Percentiles rank a stretch among this genome's conserved stretches.
phyloP scores from a whole-genome alignment of 2,113 vertebrate genomes.

The Syngnathus typhle region DNA sequence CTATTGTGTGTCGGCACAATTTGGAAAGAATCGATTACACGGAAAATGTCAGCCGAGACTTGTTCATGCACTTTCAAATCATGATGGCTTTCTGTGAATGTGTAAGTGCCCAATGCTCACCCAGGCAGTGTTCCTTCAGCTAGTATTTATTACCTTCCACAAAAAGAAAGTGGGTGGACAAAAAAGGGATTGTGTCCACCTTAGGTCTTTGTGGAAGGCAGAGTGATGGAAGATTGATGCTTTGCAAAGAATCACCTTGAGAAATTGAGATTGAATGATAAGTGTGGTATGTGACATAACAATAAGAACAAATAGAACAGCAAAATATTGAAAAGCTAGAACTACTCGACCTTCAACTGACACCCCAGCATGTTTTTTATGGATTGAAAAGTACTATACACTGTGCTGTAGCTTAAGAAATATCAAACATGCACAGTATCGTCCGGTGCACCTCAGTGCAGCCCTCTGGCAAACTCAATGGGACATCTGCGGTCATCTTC shows the following conservation, averaged over 20 bases:
- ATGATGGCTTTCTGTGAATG: not conserved
- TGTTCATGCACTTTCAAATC: not conserved
- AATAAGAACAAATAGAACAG: not conserved
- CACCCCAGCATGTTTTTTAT: slow-evolving; percentile 31
- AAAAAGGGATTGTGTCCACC: slow-evolving; percentile 7
- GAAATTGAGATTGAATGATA: slow-evolving; percentile 2
- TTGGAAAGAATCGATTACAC: not conserved
- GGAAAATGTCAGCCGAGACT: not conserved
- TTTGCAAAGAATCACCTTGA: slow-evolving; percentile 16
- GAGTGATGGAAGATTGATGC: slow-evolving; percentile 13
- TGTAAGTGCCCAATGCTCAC: not conserved
- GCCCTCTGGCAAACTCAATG: slow-evolving; percentile 38
- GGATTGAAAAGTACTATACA: no score
- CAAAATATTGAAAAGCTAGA: not conserved
- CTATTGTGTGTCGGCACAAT: not conserved
- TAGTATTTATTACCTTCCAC: not conserved
- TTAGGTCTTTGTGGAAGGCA: slow-evolving; percentile 14
- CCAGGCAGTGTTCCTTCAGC: not conserved
- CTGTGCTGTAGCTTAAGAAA: not conserved
- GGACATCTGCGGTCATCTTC: slow-evolving; percentile 47
- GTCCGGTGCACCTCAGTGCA: not conserved
- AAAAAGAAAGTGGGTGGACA: not conserved
- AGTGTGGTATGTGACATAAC: no score
- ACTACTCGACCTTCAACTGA: slow-evolving; percentile 44
- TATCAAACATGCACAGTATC: slow-evolving; percentile 4